Base-by-base conservation (phyloP, 2,113 vertebrate species). In the Gymnogyps californianus region DNA sequence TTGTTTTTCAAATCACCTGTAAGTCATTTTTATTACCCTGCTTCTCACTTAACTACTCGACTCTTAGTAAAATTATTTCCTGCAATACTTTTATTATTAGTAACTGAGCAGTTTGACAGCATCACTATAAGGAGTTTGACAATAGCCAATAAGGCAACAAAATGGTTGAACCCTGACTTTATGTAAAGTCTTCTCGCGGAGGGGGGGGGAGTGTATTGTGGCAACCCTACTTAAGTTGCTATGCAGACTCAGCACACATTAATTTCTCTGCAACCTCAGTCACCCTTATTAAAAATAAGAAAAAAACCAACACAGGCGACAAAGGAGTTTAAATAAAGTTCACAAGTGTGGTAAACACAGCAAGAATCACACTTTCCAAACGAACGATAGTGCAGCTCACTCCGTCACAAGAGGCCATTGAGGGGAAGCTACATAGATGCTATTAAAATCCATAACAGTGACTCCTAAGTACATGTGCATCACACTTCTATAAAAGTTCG, bases 221-320 rank as follows among this genome's bases (percentile, higher is more conserved):
- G 99, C 99, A 99, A 99, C 99, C 99, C 99, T 99, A 99, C 98
- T 98, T 97, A 91, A 97, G 96, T 98, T 96, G 98, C 98, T 98
- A 98, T 97, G 98, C 98, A 98, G 98, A 98, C 98, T 99, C 98
- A 98, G 98, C 99, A 99, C 98, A 98, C 98, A 98, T 99, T 99
- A 99, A 99, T 99, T 98, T 97, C 98, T 99, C 98, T 96, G 98
- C 98, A 99, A 99, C 98, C 98, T 99, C 98, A 98, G 98, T 98
- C 98, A 99, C 98, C 99, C 98, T 98, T 98, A 99, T 98, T 98
- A 98, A 97, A 98, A 98, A 98, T 97, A 96, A 98, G 96, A 57
- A 95, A 97, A 93, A 96, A 91, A 96, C 79, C 98, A 98, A 98
- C 98, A 98, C 98, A 99, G 98, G 98, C 98, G 97, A 98, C 98